Percentiles rank a stretch among this genome's conserved stretches.
Evolutionary conservation across 2,888 invertebrate genomes (phyloP).

Genomic region (Melieria crassipennis): DNA sequence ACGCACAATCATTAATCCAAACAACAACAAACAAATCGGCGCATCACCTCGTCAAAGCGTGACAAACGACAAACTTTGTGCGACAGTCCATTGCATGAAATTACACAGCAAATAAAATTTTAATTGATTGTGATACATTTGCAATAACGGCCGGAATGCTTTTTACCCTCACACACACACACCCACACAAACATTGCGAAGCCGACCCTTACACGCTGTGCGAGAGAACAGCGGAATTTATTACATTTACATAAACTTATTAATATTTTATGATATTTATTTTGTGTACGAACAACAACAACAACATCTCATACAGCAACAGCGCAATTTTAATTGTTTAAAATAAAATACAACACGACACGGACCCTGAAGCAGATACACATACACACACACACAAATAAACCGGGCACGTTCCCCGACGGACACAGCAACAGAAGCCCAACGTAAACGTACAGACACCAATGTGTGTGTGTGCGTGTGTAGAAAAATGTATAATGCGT

Average conservation of each 20-base stretch:
- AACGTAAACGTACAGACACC: neutral
- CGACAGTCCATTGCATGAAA: too few species aligned
- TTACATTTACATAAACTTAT: conserved; percentile 22
- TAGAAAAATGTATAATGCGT: neutral
- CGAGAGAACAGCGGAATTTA: neutral
- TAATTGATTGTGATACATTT: conserved; percentile 16
- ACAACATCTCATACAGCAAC: neutral
- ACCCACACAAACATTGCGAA: neutral
- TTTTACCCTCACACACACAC: neutral
- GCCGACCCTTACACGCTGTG: neutral
- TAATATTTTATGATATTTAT: conserved; percentile 14
- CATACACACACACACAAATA: neutral
- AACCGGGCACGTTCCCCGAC: neutral
- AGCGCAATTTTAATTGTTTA: conserved; percentile 14
- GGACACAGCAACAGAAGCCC: neutral
- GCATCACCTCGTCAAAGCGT: too few species aligned
- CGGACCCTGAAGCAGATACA: neutral
- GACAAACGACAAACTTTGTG: too few species aligned
- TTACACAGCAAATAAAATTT: neutral
- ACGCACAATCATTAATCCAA: too few species aligned
- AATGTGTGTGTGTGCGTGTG: neutral
- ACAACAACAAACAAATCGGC: too few species aligned
- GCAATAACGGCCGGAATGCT: conserved; percentile 1
- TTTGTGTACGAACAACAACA: neutral
- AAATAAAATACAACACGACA: neutral